Evolutionary conservation across 2,113 vertebrate genomes (phyloP), one percentile per base, ranked within the genome.

Genomic region (Columba janthina): DNA sequence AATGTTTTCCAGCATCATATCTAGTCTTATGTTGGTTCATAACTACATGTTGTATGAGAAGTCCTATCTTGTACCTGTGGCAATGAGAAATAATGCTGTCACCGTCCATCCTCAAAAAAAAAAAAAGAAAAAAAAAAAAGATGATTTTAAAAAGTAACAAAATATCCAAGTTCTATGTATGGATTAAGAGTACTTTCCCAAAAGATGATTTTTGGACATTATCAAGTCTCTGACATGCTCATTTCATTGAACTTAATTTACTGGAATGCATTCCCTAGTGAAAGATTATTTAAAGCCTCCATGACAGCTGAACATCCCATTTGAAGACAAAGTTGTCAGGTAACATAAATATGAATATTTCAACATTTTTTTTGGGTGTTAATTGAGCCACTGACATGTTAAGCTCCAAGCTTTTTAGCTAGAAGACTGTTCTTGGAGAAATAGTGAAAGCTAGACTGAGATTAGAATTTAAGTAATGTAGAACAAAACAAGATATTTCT

Each of bases 101-200:
- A 25, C 6, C 31, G 12, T 46, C 22, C 3, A 4, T 50, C 65
- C 16, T 46, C 8, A 14, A 67, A 67, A 76, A 48, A 34, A 32
- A 5, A 2, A 46, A 44, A 6, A 2, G 5, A 11, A 16, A 22
- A 15, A 38, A 38, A 38, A 38, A 38, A 10, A 13, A 5, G 3
- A 15, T 42, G 14, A 16, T 66, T 77, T 67, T 44, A 58, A 56
- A 74, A 71, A 11, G 17, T 16, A 56, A 3, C 4, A 31, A 79
- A 54, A 58, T 31, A n/a, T 16, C 7, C 7, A 62, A 29, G 1
- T 48, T 69, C 18, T 19, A 26, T 6, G 3, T 48, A 20, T 13
- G 5, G 6, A 28, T 28, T 1, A 72, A 71, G 5, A 51, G 0
- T 28, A 21, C 4, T 88, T 90, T 40, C 4, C 2, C 11, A 25